phyloP scores from a whole-genome alignment of 2,888 invertebrate genomes.

The Copidosoma aretas region DNA sequence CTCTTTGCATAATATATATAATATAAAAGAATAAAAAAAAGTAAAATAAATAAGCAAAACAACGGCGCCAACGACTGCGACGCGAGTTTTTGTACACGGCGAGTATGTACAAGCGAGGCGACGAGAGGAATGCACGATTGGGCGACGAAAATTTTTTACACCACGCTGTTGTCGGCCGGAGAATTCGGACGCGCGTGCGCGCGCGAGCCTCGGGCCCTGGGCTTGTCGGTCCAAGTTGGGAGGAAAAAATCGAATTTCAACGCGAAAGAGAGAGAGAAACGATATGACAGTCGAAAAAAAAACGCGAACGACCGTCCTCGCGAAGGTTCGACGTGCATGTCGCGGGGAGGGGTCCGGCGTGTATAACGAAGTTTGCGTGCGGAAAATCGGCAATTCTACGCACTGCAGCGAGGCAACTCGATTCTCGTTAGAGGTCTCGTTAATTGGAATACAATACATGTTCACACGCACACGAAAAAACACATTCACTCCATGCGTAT shows the following conservation, averaged over 20 bases:
- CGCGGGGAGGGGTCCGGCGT: no score
- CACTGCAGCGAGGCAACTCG: constrained; percentile 25
- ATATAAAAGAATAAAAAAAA: constrained; percentile 6
- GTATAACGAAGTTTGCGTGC: no score
- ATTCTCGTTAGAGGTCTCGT: constrained; percentile 28
- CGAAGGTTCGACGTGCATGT: no score
- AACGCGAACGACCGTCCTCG: no score
- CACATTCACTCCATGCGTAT: no score
- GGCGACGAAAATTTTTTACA: not conserved
- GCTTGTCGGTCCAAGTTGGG: not conserved
- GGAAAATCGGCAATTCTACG: not conserved
- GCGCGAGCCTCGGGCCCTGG: not conserved
- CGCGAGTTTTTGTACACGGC: not conserved
- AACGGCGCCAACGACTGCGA: not conserved
- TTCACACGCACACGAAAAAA: not conserved
- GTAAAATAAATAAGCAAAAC: constrained; percentile 10
- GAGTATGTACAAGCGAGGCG: not conserved
- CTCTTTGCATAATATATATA: no score
- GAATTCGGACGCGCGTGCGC: not conserved
- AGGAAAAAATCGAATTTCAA: constrained; percentile 9
- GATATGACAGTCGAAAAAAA: not conserved
- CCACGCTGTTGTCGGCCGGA: not conserved
- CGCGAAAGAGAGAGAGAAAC: not conserved
- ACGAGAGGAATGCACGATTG: not conserved
- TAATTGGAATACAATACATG: constrained; percentile 25